Base-by-base conservation (phyloP, 2,113 vertebrate species). In the Ondatra zibethicus region DNA sequence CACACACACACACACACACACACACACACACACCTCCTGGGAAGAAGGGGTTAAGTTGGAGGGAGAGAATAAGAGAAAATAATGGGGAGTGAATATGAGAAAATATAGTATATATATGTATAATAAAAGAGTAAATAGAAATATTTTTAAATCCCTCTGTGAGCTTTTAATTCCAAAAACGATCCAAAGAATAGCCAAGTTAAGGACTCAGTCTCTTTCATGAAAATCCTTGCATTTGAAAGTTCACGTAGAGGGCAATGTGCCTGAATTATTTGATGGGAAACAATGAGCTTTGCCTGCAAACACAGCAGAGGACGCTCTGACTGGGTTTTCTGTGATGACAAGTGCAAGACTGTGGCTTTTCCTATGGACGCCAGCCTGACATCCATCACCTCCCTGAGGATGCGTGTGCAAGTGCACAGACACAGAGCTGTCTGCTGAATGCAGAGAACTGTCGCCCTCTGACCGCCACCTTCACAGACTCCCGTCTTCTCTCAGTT, bases 401-500 rank as follows among this genome's bases (percentile, higher is more conserved):
- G 93, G 61, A 86, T 17, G 47, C 1, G 1, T 65, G 61, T 96
- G 77, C 77, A 91, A 72, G 58, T 4, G 33, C 96, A 88, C 94
- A 96, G 78, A 93, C 58, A 19, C 58, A 19, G 58, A 89, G 88
- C 58, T 97, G 96, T 92, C 87, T 93, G 39, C 93, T 33, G 58
- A 70, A 82, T 63, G 94, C 13, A 58, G 63, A 97, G 86, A 97
- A 55, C 94, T 91, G 76, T 97, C 88, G 91, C 91, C 89, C 96
- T 96, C 73, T 29, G 73, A 78, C 84, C 0, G 13, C 80, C 84
- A 88, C 95, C 96, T 96, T 98, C 89, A 81, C 84, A 96, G 95
- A 70, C 90, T 96, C 58, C 61, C 89, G 87, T 96, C 87, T 89
- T 85, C 89, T 96, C 86, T 96, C 97, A 96, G 42, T 86, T 84